Evolutionary conservation across 2,113 vertebrate species (phyloP).

Genomic region (human (Homo sapiens)): GRCh38 chr2:170071501-170072000

Average conservation of each 20-base stretch:
- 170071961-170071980: too few relatives aligned
- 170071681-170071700: background rate
- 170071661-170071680: background rate
- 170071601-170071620: background rate
- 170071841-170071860: background rate
- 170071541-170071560: background rate
- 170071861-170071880: background rate
- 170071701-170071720: background rate
- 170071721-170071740: conserved; percentile 3
- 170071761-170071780: conserved; percentile 21
- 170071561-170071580: background rate
- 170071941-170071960: too few relatives aligned
- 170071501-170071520: background rate
- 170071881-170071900: conserved; percentile 18
- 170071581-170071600: background rate
- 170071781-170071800: conserved; percentile 20
- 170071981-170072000: too few relatives aligned
- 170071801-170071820: background rate
- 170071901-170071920: too few relatives aligned
- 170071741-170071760: background rate
- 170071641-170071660: conserved; percentile 16
- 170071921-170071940: too few relatives aligned
- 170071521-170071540: background rate
- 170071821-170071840: background rate
- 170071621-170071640: background rate